Base-by-base conservation (phyloP, 2,888 invertebrate genomes). In the Gymnoscelis rufifasciata region DNA sequence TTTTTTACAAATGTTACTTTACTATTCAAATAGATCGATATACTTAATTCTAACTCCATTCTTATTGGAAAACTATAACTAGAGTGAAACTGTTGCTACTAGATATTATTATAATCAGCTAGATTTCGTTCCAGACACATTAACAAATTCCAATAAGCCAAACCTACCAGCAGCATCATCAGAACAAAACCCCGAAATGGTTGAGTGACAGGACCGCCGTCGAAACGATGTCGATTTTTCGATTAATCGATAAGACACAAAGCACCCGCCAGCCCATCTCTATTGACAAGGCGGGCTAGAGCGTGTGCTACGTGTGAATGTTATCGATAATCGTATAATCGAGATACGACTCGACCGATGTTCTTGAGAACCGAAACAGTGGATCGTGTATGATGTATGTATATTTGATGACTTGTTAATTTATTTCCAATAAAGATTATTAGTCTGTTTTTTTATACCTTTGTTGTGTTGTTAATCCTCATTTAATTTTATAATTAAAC, bases 221-320 rank as follows among this genome's bases (percentile, higher is more conserved):
- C 74, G 76, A 78, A 78, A 75, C 43, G 78, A 82, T 82, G 77
- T 81, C 82, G 82, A 83, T 79, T 77, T 49, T 68, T 74, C 74
- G 84, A 78, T 78, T 79, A 77, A 67, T 74, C 74, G 84, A 78
- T 78, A 80, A 66, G 66, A 68, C 71, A 82, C 84, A 84, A 84
- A 83, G 84, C 81, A 73, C 72, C 80, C 82, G 82, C 80, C 79
- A 66, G 66, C 74, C 74, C 78, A 78, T 74, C 79, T 74, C 80
- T 83, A 83, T 76, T 78, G 82, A 83, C 83, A 81, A 68, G 74
- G 50, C 56, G 70, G 71, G 68, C 66, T 46, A 66, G 78, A 80
- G 83, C 86, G 87, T 87, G 87, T 84, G 84, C 84, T 79, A 84
- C 75, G 87, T 87, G 87, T 86, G 87, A 87, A 87, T 86, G 80